Evolutionary conservation across 2,888 invertebrate genomes (phyloP).

Genomic region (Volucella inanis): DNA sequence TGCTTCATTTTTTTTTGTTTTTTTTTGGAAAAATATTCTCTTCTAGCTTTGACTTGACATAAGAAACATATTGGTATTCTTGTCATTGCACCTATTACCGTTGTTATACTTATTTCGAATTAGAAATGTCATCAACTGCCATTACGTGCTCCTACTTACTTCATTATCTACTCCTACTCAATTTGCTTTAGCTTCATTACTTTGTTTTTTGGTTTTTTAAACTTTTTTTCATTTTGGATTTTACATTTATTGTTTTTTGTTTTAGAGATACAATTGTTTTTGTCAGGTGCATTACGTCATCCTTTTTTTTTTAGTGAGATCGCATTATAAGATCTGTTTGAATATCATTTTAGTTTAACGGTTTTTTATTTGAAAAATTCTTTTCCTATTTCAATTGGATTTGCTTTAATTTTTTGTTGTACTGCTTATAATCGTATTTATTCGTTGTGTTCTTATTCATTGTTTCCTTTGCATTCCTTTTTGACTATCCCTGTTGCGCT

Average conservation of each 20-base stretch:
- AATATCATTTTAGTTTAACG: background rate
- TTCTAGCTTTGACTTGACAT: conserved; percentile 21
- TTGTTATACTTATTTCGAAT: conserved; percentile 22
- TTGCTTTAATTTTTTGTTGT: background rate
- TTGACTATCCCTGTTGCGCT: conserved; percentile 1
- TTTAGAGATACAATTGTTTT: background rate
- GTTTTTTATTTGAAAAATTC: conserved; percentile 17
- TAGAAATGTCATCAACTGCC: conserved; percentile 15
- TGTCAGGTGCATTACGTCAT: conserved; percentile 50
- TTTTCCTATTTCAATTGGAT: background rate
- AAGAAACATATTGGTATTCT: conserved; percentile 3
- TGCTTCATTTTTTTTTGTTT: background rate
- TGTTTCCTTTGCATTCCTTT: background rate
- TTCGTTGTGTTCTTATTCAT: background rate
- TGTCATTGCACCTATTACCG: conserved; percentile 23
- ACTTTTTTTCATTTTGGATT: background rate
- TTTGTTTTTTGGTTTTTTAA: background rate
- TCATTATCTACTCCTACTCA: conserved; percentile 39
- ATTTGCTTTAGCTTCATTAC: conserved; percentile 15
- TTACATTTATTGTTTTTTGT: background rate
- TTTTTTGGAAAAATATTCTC: background rate
- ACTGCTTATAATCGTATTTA: background rate
- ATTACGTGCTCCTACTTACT: conserved; percentile 34
- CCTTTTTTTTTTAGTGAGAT: conserved; percentile 27
- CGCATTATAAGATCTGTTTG: background rate